These are phyloP conservation scores for Cheilosia soror DNA, from an alignment of 2,888 invertebrate genomes.

Conservation along the genomic window DNA sequence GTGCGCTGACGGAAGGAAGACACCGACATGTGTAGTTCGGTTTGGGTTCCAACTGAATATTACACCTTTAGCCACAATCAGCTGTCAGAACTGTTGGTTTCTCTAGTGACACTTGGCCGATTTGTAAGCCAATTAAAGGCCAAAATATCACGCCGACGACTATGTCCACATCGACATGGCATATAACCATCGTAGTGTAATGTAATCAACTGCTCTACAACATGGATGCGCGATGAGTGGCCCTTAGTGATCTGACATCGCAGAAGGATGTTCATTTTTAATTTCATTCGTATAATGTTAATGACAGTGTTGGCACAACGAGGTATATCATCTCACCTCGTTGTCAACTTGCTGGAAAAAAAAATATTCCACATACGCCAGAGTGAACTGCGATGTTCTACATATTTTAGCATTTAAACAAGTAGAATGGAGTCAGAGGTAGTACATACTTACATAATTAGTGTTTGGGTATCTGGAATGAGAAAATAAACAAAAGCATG, in stretches of 20 bases:
- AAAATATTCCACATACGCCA: conserved; percentile 32
- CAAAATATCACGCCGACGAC: conserved; percentile 39
- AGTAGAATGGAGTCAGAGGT: conserved; percentile 9
- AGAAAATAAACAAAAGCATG: conserved; percentile 25
- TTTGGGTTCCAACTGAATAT: conserved; percentile 31
- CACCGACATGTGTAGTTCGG: conserved; percentile 24
- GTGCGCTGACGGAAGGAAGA: conserved; percentile 1
- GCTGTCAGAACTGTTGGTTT: conserved; percentile 30
- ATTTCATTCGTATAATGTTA: background rate
- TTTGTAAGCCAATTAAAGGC: conserved; percentile 51
- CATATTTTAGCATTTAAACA: conserved; percentile 9
- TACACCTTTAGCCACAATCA: conserved; percentile 29
- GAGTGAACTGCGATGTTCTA: conserved; percentile 8
- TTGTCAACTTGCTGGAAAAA: background rate
- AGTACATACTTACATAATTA: conserved; percentile 59
- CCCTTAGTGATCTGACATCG: conserved; percentile 37
- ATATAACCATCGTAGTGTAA: background rate
- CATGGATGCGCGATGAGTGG: conserved; percentile 30
- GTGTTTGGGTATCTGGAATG: conserved; percentile 39
- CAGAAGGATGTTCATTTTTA: conserved; percentile 33
- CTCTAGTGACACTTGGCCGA: conserved; percentile 57
- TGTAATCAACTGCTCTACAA: conserved; percentile 8
- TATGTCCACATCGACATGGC: conserved; percentile 20
- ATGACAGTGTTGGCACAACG: conserved; percentile 5
- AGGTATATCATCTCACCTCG: conserved; percentile 8